A percentile compares a stretch with the other conserved stretches of the same genome.
These are phyloP conservation scores for Phalera bucephala DNA, from an alignment of 2,888 invertebrate species.

Conservation along the genomic window DNA sequence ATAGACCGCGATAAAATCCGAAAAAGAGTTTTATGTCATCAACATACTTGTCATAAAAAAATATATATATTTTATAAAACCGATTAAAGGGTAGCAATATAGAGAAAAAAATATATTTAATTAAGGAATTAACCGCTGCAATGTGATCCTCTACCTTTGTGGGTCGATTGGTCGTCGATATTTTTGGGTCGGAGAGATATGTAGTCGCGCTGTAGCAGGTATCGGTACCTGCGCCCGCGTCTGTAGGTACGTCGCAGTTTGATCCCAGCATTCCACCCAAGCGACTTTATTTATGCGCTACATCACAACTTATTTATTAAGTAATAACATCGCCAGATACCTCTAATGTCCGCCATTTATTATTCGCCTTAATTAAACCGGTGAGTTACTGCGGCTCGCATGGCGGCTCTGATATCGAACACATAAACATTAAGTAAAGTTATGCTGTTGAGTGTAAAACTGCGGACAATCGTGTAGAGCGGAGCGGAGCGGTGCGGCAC, in stretches of 20 bases:
- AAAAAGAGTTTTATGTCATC: too few relatives aligned
- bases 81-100: too few relatives aligned
- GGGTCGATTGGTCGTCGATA: too few relatives aligned
- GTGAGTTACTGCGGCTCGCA: not conserved
- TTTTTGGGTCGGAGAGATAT: too few relatives aligned
- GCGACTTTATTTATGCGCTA: not conserved
- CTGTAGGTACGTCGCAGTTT: conserved; percentile 24
- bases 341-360: not conserved
- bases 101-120: too few relatives aligned
- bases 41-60: too few relatives aligned
- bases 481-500: not conserved
- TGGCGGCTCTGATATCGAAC: not conserved
- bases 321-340: not conserved
- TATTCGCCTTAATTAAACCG: not conserved
- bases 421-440: not conserved
- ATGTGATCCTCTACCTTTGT: too few relatives aligned
- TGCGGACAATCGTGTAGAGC: not conserved
- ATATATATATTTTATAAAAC: too few relatives aligned
- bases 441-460: not conserved
- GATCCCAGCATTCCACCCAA: conserved; percentile 34
- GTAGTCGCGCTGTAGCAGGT: not conserved
- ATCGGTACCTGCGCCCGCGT: conserved; percentile 10
- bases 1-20: too few relatives aligned
- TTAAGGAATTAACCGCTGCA: too few relatives aligned
- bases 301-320: not conserved